Base-by-base conservation (phyloP, 2,888 invertebrate species). In the Amphiduros pacificus region DNA sequence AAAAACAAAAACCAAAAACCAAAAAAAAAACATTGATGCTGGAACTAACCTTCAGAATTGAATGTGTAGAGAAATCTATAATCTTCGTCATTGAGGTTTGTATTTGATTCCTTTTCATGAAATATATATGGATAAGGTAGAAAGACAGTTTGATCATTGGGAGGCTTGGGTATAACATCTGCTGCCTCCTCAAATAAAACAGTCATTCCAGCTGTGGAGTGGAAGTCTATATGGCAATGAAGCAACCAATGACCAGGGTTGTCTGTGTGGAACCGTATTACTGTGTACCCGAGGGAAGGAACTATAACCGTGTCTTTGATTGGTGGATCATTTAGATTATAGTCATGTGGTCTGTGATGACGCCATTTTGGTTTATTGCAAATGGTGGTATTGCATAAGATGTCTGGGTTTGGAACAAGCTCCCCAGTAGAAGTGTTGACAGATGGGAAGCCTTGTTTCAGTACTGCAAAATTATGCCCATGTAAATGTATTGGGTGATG, bases 201-300 rank as follows among this genome's bases (percentile, higher is more conserved):
- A 5, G 44, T 20, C 78, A 79, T 78, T 1, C 79, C 79, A 50
- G 77, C 74, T 24, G 65, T 48, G 52, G 63, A 66, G 57, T 78
- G 78, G 14, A 75, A 57, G 28, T 76, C 74, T 41, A 77, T 74
- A 60, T 79, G 79, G 62, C 78, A 78, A 59, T 79, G 78, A 65
- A 78, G 66, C 41, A 74, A 65, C 79, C 79, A 79, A n/a, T 72
- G 17, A 0, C 79, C 80, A 0, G 80, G 80, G 54, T 78, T 80
- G 52, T 76, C 69, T 9, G 77, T 75, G 51, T 65, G 66, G 60
- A 79, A 72, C 40, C 77, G 65, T n/a, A 78, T 60, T 1, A 78
- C 74, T n/a, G 71, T 76, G 61, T 79, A 79, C 14, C 79, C 78
- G 17, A 76, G 74, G n/a, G 73, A 73, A 0, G 78, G 79, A 6